These are phyloP conservation scores for Pseudomyrmex gracilis DNA, from an alignment of 1,140 invertebrate species.

Conservation along the genomic window DNA sequence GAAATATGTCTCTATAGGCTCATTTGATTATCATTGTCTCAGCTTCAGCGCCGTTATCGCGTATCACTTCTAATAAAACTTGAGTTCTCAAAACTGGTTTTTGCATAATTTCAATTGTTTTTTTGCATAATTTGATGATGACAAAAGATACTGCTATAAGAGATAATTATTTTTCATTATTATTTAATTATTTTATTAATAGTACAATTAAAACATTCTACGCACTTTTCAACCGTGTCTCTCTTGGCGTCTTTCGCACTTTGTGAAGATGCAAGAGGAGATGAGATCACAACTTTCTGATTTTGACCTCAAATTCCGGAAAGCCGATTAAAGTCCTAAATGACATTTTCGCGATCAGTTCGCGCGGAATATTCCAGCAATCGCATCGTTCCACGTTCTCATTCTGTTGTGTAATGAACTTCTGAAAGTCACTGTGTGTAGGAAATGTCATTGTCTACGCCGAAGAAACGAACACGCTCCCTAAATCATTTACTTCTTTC, in stretches of 20 bases:
- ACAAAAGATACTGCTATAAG: too few relatives aligned
- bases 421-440: conserved; percentile 21
- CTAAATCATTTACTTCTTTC: conserved; percentile 47
- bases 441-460: conserved; percentile 12
- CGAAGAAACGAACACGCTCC: neutral
- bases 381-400: conserved; percentile 28
- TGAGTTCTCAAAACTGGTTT: too few relatives aligned
- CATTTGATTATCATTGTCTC: neutral
- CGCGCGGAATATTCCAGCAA: conserved; percentile 44
- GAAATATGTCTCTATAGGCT: neutral
- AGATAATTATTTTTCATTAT: neutral
- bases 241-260: neutral
- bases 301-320: neutral
- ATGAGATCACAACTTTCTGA: neutral
- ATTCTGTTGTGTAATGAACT: conserved; percentile 52
- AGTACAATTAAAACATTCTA: too few relatives aligned
- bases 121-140: too few relatives aligned
- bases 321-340: conserved; percentile 30
- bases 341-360: conserved; percentile 42
- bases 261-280: neutral
- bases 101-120: too few relatives aligned
- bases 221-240: too few relatives aligned
- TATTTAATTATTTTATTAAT: neutral
- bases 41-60: too few relatives aligned
- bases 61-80: too few relatives aligned